These are phyloP conservation scores for Branchipolynoe longqiensis DNA, from an alignment of 2,888 invertebrate species.

Conservation along the genomic window DNA sequence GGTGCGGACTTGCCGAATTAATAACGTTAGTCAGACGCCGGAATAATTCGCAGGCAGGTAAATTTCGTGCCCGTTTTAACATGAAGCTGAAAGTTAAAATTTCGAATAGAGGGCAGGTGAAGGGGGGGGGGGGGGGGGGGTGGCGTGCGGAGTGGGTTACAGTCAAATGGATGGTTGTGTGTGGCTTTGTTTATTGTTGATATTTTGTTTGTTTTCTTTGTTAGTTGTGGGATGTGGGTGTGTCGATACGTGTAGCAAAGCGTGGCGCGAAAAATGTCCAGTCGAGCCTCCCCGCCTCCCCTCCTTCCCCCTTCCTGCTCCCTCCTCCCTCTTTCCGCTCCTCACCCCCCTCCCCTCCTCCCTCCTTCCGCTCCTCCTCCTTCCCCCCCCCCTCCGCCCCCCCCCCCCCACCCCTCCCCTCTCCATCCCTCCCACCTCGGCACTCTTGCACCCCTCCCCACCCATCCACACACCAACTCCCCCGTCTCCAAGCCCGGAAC, in stretches of 20 bases:
- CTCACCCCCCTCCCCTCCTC: neutral
- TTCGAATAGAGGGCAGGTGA: too few species aligned
- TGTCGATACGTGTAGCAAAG: too few species aligned
- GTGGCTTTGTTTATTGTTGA: too few species aligned
- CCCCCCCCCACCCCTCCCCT: neutral
- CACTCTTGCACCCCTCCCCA: neutral
- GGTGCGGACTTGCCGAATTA: neutral
- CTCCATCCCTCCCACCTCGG: neutral
- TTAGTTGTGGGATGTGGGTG: too few species aligned
- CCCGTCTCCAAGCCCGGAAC: neutral
- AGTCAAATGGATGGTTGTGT: too few species aligned
- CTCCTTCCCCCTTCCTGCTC: neutral
- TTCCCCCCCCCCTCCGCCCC: neutral
- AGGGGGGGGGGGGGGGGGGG: too few species aligned
- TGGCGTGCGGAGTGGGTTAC: too few species aligned
- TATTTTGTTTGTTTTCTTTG: too few species aligned
- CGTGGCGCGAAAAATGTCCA: too few species aligned
- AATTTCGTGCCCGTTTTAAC: slow-evolving; percentile 23
- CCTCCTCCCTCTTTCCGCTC: neutral
- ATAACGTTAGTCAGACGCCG: neutral
- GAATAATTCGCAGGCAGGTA: slow-evolving; percentile 19
- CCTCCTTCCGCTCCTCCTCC: neutral
- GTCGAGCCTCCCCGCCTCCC: too few species aligned
- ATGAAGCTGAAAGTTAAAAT: too few species aligned
- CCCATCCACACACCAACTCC: neutral